These are phyloP conservation scores for Metacarcinus magister DNA, from an alignment of 2,888 invertebrate species.

Conservation along the genomic window DNA sequence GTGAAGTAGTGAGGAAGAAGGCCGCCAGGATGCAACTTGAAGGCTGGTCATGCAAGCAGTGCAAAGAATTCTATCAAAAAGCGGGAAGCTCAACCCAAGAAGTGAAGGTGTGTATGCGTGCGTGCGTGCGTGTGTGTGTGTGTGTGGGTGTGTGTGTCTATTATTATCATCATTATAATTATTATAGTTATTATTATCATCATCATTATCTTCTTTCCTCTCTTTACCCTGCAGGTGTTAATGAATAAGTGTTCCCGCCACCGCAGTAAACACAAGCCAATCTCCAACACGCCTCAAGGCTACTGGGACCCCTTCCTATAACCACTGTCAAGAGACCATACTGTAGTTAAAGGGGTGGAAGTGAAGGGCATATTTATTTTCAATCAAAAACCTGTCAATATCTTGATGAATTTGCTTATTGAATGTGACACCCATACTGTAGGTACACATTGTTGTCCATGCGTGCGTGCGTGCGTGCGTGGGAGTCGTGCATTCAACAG, in stretches of 20 bases:
- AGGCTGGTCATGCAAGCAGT: slow-evolving; percentile 18
- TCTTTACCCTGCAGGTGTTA: neutral
- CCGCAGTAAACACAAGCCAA: neutral
- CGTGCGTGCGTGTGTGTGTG: neutral
- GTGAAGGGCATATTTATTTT: too few relatives aligned
- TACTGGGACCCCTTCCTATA: neutral
- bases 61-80: neutral
- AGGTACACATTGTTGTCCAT: too few relatives aligned
- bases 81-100: neutral
- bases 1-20: neutral
- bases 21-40: neutral
- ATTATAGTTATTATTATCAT: neutral
- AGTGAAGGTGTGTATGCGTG: neutral
- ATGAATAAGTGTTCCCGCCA: neutral
- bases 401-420: too few relatives aligned
- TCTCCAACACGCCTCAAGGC: neutral
- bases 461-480: too few relatives aligned
- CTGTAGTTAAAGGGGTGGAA: too few relatives aligned
- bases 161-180: neutral
- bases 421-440: too few relatives aligned
- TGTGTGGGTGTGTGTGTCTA: neutral
- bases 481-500: too few relatives aligned
- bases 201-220: too few relatives aligned
- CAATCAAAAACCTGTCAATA: too few relatives aligned
- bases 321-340: too few relatives aligned